Conservation (phyloP, 1,140 invertebrate species). For the Drosophila ironensis region DNA sequence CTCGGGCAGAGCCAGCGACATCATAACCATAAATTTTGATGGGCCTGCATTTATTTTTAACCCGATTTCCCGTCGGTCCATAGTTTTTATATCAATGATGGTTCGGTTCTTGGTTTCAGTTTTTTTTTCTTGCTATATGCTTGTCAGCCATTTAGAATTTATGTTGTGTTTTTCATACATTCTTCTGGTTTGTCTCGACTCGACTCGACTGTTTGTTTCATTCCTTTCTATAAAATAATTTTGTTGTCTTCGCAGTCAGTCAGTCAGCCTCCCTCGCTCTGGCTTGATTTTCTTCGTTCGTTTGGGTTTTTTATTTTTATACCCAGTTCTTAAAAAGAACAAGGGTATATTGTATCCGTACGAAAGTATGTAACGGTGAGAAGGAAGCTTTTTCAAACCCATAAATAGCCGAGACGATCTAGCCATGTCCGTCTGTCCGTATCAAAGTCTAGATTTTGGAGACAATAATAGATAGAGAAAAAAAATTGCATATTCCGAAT, state of each 20-base stretch:
- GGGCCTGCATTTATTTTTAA: conserved; percentile 75
- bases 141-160: conserved; percentile 76
- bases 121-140: conserved; percentile 58
- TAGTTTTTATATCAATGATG: conserved; percentile 75
- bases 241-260: conserved; percentile 33
- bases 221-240: conserved; percentile 71
- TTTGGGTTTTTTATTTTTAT: conserved; percentile 26
- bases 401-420: too few relatives aligned
- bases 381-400: too few relatives aligned
- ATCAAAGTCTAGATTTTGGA: too few relatives aligned
- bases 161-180: conserved; percentile 80
- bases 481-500: too few relatives aligned
- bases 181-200: conserved; percentile 64
- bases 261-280: background rate
- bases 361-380: too few relatives aligned
- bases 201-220: conserved; percentile 22
- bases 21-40: conserved; percentile 71
- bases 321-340: too few relatives aligned
- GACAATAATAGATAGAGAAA: too few relatives aligned
- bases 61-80: conserved; percentile 56
- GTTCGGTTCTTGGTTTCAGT: conserved; percentile 29
- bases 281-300: background rate
- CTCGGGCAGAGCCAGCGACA: conserved; percentile 28
- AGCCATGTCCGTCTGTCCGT: too few relatives aligned
- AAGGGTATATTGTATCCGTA: too few relatives aligned